Base-by-base conservation (phyloP, 2,888 invertebrate genomes). In the Caenorhabditis panamensis region DNA sequence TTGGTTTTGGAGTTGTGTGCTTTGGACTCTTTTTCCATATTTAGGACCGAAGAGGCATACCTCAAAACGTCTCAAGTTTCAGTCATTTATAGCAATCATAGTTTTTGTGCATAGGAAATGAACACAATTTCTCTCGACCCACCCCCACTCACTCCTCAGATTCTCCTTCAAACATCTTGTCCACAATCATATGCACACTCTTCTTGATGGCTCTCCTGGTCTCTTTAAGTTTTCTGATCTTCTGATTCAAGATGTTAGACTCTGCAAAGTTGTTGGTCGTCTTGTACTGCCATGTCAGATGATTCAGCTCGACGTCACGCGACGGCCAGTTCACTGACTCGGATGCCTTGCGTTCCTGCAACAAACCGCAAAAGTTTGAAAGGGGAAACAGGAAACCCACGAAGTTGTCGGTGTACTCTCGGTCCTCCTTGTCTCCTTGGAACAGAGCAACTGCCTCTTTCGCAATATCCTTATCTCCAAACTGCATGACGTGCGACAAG, bases 401-500 rank as follows among this genome's bases (percentile, higher is more conserved):
- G 63, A 73, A 71, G 37, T 78, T 64, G n/a, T 78, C 78, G 28
- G 26, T 44, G 54, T 82, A 79, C 44, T 73, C 78, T n/a, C 64
- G 41, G 44, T 69, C 73, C 22, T 82, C 78, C 54, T 82, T 76
- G 24, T 78, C 83, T 36, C 92, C 92, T 76, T 91, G 91, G 89
- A 92, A 92, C 64, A 91, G 90, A 20, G 88, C 89, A 1, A 92
- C 91, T 16, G 84, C 83, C 64, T 89, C 87, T 36, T 78, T 69
- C 44, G 84, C 82, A 73, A 90, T 88, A n/a, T 51, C 61, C 82
- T 91, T 80, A 85, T 93, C 93, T 61, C 94, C 94, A 90, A 92
- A 94, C 86, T 93, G 92, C 90, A 91, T 91, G 5, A 93, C 93
- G 89, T 93, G 93, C 69, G 93, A 93, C n/a, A 92, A 92, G 88